Base-by-base conservation (phyloP, 2,113 vertebrate genomes). In the Sinocyclocheilus anshuiensis region DNA sequence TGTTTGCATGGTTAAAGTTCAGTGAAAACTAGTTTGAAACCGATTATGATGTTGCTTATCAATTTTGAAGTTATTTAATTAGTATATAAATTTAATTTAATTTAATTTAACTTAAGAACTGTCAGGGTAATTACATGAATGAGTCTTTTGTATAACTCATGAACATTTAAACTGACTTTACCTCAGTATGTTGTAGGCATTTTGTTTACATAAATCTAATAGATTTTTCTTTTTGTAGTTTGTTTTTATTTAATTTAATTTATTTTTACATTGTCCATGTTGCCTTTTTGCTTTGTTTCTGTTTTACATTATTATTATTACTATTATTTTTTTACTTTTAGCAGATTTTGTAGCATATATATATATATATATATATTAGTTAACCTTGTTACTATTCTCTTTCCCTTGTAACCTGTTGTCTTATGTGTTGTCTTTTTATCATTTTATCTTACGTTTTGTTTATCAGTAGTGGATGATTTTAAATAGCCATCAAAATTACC, bases 1-100 rank as follows among this genome's bases (percentile, higher is more conserved):
- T 57, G 76, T 22, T 20, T 61, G 55, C 13, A 81, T n/a, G 57
- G n/a, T 39, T 36, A 81, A 65, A 65, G 78, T 65, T 81, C 57
- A 65, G 4, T 45, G 13, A 81, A 15, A 65, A 13, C 78, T 24
- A 4, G 11, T 24, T 55, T 55, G 24, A 55, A 77, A 42, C 9
- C 18, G 10, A 12, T 74, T 55, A 10, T 33, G 76, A 55, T 33
- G 50, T 55, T 77, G 76, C 4, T 55, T 1, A 8, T 16, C 20
- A 8, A 55, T 55, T 33, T 55, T 55, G 33, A 33, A 77, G 15
- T 4, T 16, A 77, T 55, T 20, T 20, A 55, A 20, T 6, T 77
- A 26, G 26, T 55, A 4, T 53, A 12, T 29, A 33, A 77, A 26
- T 6, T n/a, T n/a, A n/a, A n/a, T n/a, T n/a, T n/a, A n/a, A n/a